These are phyloP conservation scores for Reticulitermes lucifugus DNA, from an alignment of 2,888 invertebrate species.

Conservation along the genomic window DNA sequence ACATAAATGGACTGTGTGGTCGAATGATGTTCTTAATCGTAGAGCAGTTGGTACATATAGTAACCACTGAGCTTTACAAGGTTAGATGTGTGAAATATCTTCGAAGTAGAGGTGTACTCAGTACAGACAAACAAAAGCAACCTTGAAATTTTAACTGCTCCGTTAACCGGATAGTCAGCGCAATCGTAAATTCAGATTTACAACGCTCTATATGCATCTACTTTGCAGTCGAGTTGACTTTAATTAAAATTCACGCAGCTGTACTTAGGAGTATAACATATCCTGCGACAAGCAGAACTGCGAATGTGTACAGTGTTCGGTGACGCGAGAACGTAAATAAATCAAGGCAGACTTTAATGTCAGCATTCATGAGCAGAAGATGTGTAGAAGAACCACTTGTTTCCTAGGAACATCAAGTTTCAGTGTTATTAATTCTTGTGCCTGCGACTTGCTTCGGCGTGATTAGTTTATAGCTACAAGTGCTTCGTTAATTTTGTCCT, in stretches of 20 bases:
- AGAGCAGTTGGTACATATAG: no score
- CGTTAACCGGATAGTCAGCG: neutral
- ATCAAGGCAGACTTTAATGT: neutral
- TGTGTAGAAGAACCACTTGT: slow-evolving; percentile 18
- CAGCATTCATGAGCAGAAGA: neutral
- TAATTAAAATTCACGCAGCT: neutral
- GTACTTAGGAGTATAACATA: neutral
- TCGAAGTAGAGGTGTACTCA: neutral
- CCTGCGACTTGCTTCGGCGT: neutral
- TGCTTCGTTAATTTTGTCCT: slow-evolving; percentile 9
- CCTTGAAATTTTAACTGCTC: neutral
- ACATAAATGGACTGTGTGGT: no score
- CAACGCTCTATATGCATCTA: neutral
- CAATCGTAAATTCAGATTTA: neutral
- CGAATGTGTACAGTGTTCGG: neutral
- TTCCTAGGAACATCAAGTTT: neutral
- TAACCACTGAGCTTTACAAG: neutral
- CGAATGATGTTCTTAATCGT: no score
- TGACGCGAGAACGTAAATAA: neutral
- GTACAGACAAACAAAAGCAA: neutral
- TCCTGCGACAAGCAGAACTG: neutral
- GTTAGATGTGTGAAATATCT: neutral
- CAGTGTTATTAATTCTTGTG: slow-evolving; percentile 19
- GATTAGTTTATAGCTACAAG: slow-evolving; percentile 3
- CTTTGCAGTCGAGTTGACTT: neutral